Conservation (phyloP, 2,888 invertebrate species). For the Epirrhoe tristata region DNA sequence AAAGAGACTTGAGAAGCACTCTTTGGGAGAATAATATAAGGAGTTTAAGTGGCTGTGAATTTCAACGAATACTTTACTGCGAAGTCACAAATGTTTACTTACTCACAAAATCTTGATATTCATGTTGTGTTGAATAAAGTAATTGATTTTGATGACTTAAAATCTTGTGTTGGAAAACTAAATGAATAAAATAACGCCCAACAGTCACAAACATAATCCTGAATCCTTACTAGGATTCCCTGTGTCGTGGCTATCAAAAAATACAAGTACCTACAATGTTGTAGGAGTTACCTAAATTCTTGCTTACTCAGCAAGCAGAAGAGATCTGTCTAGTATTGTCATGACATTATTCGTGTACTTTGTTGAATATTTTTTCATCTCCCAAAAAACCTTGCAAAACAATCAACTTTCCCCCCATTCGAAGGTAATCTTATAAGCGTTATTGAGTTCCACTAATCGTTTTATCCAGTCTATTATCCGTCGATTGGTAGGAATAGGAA, state of each 20-base stretch:
- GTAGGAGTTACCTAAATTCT: no score
- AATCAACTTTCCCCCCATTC: conserved; percentile 26
- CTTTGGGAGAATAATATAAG: conserved; percentile 21
- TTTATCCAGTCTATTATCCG: conserved; percentile 37
- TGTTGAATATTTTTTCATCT: no score
- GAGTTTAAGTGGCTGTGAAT: conserved; percentile 12
- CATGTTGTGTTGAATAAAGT: neutral
- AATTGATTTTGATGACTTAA: neutral
- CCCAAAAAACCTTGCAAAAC: conserved; percentile 13
- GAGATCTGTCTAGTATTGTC: no score
- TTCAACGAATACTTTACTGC: conserved; percentile 10
- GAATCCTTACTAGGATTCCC: no score
- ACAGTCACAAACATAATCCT: no score
- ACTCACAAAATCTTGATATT: neutral
- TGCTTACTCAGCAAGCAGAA: no score
- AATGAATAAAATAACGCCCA: no score
- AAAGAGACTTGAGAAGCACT: conserved; percentile 44
- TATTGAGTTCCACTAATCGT: conserved; percentile 36
- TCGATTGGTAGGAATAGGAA: conserved; percentile 22
- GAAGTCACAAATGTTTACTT: neutral
- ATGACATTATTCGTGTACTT: no score
- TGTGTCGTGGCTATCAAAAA: no score
- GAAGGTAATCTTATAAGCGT: conserved; percentile 30
- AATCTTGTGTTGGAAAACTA: neutral
- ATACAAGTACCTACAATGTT: no score